A percentile compares a stretch with the other conserved stretches of the same genome.
Evolutionary conservation across 2,113 vertebrate species (phyloP).

Genomic region (Dendropsophus ebraccatus): DNA sequence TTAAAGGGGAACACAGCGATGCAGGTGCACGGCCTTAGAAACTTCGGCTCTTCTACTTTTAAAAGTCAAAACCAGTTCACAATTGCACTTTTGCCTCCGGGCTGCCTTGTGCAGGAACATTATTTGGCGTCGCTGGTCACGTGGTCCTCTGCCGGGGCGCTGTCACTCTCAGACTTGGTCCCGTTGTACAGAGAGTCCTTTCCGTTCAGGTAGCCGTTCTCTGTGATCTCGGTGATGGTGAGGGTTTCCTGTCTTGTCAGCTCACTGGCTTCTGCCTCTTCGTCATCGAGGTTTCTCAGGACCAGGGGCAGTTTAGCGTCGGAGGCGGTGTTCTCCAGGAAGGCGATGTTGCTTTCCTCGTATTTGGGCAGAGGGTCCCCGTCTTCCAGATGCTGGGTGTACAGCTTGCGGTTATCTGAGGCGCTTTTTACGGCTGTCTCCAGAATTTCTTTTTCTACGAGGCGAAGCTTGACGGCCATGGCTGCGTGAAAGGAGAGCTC

Average conservation of each 20-base stretch:
- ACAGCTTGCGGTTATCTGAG: conserved; percentile 77
- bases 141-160: conserved; percentile 67
- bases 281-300: conserved; percentile 79
- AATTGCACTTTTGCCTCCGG: conserved; percentile 65
- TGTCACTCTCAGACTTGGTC: conserved; percentile 69
- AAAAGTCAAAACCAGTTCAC: conserved; percentile 71
- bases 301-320: conserved; percentile 88
- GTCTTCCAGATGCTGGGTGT: conserved; percentile 79
- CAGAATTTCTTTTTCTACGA: conserved; percentile 95
- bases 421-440: conserved; percentile 83
- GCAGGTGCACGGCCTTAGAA: conserved; percentile 68
- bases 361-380: conserved; percentile 79
- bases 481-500: conserved; percentile 80
- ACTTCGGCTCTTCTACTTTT: conserved; percentile 70
- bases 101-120: conserved; percentile 70
- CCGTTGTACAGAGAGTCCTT: conserved; percentile 75
- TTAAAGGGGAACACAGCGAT: conserved; percentile 73
- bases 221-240: conserved; percentile 69
- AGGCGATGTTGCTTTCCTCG: conserved; percentile 84
- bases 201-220: conserved; percentile 80
- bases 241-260: conserved; percentile 71
- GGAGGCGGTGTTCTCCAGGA: conserved; percentile 81
- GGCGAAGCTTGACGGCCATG: conserved; percentile 86
- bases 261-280: conserved; percentile 71
- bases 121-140: conserved; percentile 80